Base-by-base conservation (phyloP, 2,797 vertebrate species). In the Amblyopsis hoosieri region DNA sequence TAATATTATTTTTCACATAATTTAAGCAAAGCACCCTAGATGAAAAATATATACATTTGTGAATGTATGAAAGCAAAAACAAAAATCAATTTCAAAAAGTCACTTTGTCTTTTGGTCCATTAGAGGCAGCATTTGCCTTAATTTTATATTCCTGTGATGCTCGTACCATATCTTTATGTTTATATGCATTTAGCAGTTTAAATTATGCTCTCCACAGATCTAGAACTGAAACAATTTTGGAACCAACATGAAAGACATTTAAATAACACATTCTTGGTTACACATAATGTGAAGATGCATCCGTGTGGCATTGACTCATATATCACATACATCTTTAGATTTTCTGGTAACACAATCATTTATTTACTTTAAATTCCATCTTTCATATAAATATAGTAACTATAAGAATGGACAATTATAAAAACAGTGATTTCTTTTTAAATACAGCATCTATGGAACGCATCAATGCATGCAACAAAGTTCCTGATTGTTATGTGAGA, bases 381-480 rank as follows among this genome's bases (percentile, higher is more conserved):
- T 83, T 90, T 89, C 74, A 86, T 84, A 80, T 81, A 79, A 81
- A 81, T 90, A 84, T 76, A 82, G 85, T 86, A 85, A 83, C 83
- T 76, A 74, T 73, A 81, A 83, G 72, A 83, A 81, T 77, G 86
- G 78, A 83, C 77, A 81, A 80, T 75, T 81, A 80, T 74, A 48
- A 75, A 72, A 87, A 87, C 71, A 85, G 88, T 89, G 87, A 85
- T 90, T 92, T 93, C 88, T 90, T 19, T 29, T 29, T 29, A 29
- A 92, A 85, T 88, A 93, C 91, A 93, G 92, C 92, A 92, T 94
- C 90, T 92, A 92, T 57, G 91, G 92, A 93, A 93, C 90, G 93
- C 92, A 94, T 94, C 93, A 89, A 83, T 94, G 93, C 93, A 94
- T 94, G 93, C 91, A 93, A 82, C 87, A 90, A 90, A 93, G 91